These are phyloP conservation scores for Rhinichthys klamathensis DNA, from an alignment of 2,113 vertebrate genomes.

Conservation along the genomic window DNA sequence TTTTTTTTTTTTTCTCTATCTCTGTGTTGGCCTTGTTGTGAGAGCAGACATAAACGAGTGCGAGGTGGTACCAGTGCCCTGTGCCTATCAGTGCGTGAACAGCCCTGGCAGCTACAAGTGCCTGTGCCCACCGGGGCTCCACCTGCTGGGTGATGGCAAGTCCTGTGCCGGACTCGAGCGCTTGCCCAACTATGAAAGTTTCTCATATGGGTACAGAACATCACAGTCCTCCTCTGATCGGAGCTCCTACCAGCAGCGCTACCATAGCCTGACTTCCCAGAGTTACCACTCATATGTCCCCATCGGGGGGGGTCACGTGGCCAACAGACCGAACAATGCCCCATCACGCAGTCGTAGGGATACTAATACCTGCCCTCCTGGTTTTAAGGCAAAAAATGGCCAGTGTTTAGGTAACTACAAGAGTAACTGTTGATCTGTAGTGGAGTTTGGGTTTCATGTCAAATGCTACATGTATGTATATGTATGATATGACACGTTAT, in stretches of 20 bases:
- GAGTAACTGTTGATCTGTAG: neutral
- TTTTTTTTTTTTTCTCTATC: slow-evolving; percentile 65
- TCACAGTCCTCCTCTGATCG: slow-evolving; percentile 82
- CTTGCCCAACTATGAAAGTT: slow-evolving; percentile 84
- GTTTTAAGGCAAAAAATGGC: slow-evolving; percentile 83
- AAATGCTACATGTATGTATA: neutral
- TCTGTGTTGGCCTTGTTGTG: slow-evolving; percentile 73
- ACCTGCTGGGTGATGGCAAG: slow-evolving; percentile 93
- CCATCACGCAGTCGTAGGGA: slow-evolving; percentile 74
- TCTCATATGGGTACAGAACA: slow-evolving; percentile 82
- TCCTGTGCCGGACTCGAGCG: slow-evolving; percentile 95
- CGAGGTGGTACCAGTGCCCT: slow-evolving; percentile 87
- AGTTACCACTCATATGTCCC: slow-evolving; percentile 87
- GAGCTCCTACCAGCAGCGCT: slow-evolving; percentile 82
- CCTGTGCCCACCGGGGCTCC: slow-evolving; percentile 88
- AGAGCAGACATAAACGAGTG: slow-evolving; percentile 98
- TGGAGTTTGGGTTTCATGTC: neutral
- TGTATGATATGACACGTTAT: neutral
- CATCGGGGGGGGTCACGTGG: slow-evolving; percentile 78
- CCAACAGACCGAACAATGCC: slow-evolving; percentile 67
- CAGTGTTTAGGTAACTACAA: slow-evolving; percentile 90
- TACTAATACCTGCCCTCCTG: slow-evolving; percentile 79
- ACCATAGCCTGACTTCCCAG: slow-evolving; percentile 90
- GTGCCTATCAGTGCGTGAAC: slow-evolving; percentile 93
- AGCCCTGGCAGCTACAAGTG: slow-evolving; percentile 95